Conservation (phyloP, 2,888 invertebrate genomes). For the Cremastinae sp. region DNA sequence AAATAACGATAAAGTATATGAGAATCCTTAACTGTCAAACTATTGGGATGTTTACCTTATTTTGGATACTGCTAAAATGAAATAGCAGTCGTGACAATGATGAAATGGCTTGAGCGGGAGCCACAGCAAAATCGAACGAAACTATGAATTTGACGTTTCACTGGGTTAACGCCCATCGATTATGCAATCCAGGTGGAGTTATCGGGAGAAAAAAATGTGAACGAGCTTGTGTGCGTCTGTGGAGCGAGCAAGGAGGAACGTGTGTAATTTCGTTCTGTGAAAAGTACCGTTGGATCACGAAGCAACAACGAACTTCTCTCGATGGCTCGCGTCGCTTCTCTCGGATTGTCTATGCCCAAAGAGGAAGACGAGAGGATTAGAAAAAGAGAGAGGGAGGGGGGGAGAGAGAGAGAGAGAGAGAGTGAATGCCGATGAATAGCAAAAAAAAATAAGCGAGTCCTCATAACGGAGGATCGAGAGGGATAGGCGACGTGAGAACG, state of each 20-base stretch:
- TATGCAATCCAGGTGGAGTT: slow-evolving; percentile 68
- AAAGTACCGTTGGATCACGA: slow-evolving; percentile 72
- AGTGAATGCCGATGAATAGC: slow-evolving; percentile 48
- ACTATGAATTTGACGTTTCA: slow-evolving; percentile 36
- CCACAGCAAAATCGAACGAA: background rate
- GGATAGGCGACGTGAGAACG: slow-evolving; percentile 15
- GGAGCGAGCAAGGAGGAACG: slow-evolving; percentile 58
- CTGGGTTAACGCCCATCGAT: slow-evolving; percentile 66
- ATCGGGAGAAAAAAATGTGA: slow-evolving; percentile 17
- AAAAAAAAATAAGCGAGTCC: slow-evolving; percentile 44
- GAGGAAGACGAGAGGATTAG: slow-evolving; percentile 33
- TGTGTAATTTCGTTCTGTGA: slow-evolving; percentile 71
- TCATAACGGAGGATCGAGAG: slow-evolving; percentile 22
- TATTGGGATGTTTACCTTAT: no score
- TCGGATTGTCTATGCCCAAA: slow-evolving; percentile 43
- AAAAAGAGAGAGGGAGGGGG: slow-evolving; percentile 18
- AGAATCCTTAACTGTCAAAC: no score
- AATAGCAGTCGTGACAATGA: no score
- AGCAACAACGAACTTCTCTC: slow-evolving; percentile 64
- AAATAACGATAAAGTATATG: no score
- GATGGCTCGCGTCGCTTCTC: slow-evolving; percentile 44
- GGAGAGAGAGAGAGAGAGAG: slow-evolving; percentile 42
- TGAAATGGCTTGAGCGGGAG: no score
- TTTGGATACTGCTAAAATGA: no score
- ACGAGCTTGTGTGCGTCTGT: slow-evolving; percentile 14